Percentiles rank a stretch among this genome's conserved stretches.
phyloP scores from a whole-genome alignment of 2,113 vertebrate species.

The Lepisosteus osseus region DNA sequence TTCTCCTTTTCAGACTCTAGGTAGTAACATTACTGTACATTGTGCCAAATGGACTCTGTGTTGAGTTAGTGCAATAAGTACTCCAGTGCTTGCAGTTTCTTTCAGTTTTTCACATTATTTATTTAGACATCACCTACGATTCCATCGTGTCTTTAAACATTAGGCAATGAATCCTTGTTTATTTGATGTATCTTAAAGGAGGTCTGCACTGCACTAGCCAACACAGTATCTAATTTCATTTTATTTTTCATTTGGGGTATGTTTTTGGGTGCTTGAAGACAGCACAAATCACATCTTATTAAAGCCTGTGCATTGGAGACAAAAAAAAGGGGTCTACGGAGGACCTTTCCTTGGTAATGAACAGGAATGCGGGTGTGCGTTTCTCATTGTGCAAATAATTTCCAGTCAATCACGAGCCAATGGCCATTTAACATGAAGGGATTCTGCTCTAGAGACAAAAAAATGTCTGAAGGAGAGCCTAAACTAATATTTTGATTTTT shows the following conservation, averaged over 20 bases:
- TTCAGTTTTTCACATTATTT: not conserved
- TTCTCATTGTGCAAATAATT: too few relatives aligned
- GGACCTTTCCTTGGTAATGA: not conserved
- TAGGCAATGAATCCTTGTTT: not conserved
- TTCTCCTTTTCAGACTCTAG: too few relatives aligned
- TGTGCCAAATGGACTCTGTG: not conserved
- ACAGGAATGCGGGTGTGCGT: too few relatives aligned
- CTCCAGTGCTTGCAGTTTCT: not conserved
- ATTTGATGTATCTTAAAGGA: not conserved
- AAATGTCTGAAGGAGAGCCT: too few relatives aligned
- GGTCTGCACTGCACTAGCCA: not conserved
- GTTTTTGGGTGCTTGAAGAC: not conserved
- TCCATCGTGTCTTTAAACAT: not conserved
- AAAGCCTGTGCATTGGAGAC: not conserved
- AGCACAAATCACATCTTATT: not conserved
- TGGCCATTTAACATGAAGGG: too few relatives aligned
- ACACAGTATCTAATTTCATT: constrained; percentile 1
- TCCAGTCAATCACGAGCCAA: too few relatives aligned
- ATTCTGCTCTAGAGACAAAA: too few relatives aligned
- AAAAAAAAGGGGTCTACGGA: too few relatives aligned
- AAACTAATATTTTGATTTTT: too few relatives aligned
- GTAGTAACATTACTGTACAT: not conserved
- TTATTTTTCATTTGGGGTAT: not conserved
- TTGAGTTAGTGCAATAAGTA: not conserved
- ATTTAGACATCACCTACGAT: not conserved